Evolutionary conservation across 1,140 invertebrate species (phyloP).

Genomic region (Chlorops oryzae): DNA sequence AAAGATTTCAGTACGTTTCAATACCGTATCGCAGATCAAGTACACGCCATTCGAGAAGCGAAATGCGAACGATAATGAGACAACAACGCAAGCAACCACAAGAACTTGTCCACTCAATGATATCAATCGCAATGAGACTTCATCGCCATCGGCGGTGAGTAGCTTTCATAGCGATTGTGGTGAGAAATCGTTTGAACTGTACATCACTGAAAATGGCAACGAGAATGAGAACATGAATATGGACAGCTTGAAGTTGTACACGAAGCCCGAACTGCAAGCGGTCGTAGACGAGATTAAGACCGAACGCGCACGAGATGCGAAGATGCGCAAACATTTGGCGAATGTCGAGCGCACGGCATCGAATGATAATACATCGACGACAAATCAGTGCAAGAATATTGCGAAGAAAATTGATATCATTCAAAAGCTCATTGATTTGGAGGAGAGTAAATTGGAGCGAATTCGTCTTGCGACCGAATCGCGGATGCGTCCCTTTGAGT

Average conservation of each 20-base stretch:
- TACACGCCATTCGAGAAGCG: slow-evolving; percentile 39
- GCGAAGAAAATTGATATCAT: slow-evolving; percentile 61
- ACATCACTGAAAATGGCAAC: slow-evolving; percentile 54
- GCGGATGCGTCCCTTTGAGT: slow-evolving; percentile 54
- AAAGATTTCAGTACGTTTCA: slow-evolving; percentile 49
- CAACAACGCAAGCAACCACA: slow-evolving; percentile 1
- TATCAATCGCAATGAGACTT: slow-evolving; percentile 30
- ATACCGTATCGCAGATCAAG: slow-evolving; percentile 48
- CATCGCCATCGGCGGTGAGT: slow-evolving; percentile 11
- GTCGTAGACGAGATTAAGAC: slow-evolving; percentile 42
- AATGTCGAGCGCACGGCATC: slow-evolving; percentile 27
- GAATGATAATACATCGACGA: slow-evolving; percentile 32
- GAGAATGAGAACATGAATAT: slow-evolving; percentile 53
- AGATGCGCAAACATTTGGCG: slow-evolving; percentile 37
- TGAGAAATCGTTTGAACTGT: slow-evolving; percentile 55
- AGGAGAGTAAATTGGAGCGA: slow-evolving; percentile 57
- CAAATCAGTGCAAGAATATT: slow-evolving; percentile 50
- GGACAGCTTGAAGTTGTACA: slow-evolving; percentile 55
- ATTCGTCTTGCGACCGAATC: slow-evolving; percentile 56
- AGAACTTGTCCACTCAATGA: slow-evolving; percentile 50
- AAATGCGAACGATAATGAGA: not conserved
- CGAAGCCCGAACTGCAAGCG: slow-evolving; percentile 47
- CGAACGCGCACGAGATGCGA: slow-evolving; percentile 24
- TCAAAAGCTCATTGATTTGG: slow-evolving; percentile 61
- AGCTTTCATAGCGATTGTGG: slow-evolving; percentile 35